Base-by-base conservation (phyloP, 2,888 invertebrate species). In the Mythimna vitellina region DNA sequence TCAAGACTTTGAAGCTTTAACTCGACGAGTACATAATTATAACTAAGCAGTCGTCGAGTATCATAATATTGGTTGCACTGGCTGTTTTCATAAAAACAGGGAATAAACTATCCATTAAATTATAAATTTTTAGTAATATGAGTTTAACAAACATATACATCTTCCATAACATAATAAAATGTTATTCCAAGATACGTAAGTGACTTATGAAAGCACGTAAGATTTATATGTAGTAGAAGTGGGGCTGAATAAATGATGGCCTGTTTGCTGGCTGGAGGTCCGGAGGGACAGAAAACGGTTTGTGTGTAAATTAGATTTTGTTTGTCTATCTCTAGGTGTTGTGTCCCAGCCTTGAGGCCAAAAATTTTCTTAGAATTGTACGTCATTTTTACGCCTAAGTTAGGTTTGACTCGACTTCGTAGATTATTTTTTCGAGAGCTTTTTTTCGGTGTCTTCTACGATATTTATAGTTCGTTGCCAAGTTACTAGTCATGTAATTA, bases 201-300 rank as follows among this genome's bases (percentile, higher is more conserved):
- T 72, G 64, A 85, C 72, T 76, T 79, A 82, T 73, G 78, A 81
- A 75, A 73, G 70, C 70, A 78, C 70, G 70, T 82, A 84, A 79
- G 80, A 86, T 87, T 84, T 85, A 86, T 86, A 84, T 84, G 73
- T 79, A 51, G 73, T 75, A 73, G 82, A 83, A 83, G 82, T 78
- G 79, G 76, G 74, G 51, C 67, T 87, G 87, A 87, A 89, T 88
- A 89, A 88, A 80, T 88, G 82, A 87, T 84, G 70, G 60, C 53
- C 70, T 76, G 86, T 82, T 78, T 81, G 84, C 78, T 75, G 75
- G 68, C 65, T 70, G 70, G 82, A 49, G 72, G 68, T 74, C 78
- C 80, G 80, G 32, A 14, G 46, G 76, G 81, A 74, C 32, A 53
- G 73, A 66, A 76, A 81, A 80, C 76, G 76, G 81, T 85, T 87